Base-by-base conservation (phyloP, 2,797 vertebrate species). In the Pagetopsis macropterus region DNA sequence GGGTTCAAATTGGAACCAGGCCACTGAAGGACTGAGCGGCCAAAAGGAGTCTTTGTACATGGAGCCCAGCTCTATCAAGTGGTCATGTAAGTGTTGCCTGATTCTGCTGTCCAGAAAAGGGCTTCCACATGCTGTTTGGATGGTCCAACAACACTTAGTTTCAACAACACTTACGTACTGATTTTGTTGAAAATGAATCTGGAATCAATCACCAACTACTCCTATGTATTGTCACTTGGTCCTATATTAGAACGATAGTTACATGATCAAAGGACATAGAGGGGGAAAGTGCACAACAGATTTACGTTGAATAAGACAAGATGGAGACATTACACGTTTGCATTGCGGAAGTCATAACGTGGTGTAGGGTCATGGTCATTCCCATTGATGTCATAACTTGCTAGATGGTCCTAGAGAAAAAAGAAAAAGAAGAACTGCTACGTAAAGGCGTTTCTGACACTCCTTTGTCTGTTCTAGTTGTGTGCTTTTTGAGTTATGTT, bases 321-420 rank as follows among this genome's bases (percentile, higher is more conserved):
- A 5, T 27, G 12, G n/a, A 52, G 15, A 52, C 81, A 95, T 93
- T 84, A 97, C 97, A 95, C 87, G 88, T 98, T 98, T 79, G 96
- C 94, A 0, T 95, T 88, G 16, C 81, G 82, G 0, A 87, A 45
- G 0, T 92, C 81, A 12, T 97, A 96, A 9, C 95, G 93, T 2
- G 97, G 97, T 52, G 95, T 96, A 0, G 97, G 96, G n/a, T 97
- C 95, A 0, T 96, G 94, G 79, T 97, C 96, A 0, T 97, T 93
- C 54, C 95, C 93, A 0, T 97, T 98, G 75, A 98, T 95, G 79
- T 98, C 96, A 0, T 97, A 97, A 81, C 97, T 98, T 5, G 97
- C 96, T 21, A 94, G 76, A 41, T 96, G 95, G 80, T 98, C 97
- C 97, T 65, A 43, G 15, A 43, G 49, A 65, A 65, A 58, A 8